These are phyloP conservation scores for Drosophila multiciliata DNA, from an alignment of 2,888 invertebrate genomes.

Conservation along the genomic window DNA sequence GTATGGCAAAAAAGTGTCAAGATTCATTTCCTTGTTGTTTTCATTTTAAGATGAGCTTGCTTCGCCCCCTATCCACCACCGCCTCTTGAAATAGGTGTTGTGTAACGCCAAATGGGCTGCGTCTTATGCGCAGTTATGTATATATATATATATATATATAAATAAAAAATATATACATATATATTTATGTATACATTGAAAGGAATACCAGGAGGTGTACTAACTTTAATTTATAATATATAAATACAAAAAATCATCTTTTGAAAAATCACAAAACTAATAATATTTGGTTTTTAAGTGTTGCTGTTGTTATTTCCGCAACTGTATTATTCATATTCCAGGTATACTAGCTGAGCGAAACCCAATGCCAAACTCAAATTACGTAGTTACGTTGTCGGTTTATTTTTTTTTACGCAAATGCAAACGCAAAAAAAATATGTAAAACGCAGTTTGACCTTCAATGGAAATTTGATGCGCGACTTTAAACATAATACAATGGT, in stretches of 20 bases:
- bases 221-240: no score
- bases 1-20: background rate
- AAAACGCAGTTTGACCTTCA: constrained; percentile 74
- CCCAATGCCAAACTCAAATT: constrained; percentile 61
- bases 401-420: constrained; percentile 22
- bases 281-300: background rate
- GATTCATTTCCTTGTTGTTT: constrained; percentile 33
- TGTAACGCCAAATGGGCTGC: constrained; percentile 68
- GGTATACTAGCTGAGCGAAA: constrained; percentile 34
- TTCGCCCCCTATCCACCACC: background rate
- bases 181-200: background rate
- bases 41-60: constrained; percentile 13
- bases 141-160: background rate
- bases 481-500: constrained; percentile 31
- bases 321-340: background rate
- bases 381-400: constrained; percentile 44
- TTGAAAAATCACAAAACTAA: background rate
- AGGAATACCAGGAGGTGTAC: no score
- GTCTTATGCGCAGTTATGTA: constrained; percentile 68
- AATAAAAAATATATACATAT: background rate
- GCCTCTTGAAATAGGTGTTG: constrained; percentile 30
- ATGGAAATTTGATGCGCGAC: constrained; percentile 66
- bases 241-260: no score
- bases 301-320: background rate
- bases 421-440: constrained; percentile 11